Percentiles rank a stretch among this genome's conserved stretches.
Conservation (phyloP, 2,888 invertebrate genomes). For the Hoplodrina blanda region DNA sequence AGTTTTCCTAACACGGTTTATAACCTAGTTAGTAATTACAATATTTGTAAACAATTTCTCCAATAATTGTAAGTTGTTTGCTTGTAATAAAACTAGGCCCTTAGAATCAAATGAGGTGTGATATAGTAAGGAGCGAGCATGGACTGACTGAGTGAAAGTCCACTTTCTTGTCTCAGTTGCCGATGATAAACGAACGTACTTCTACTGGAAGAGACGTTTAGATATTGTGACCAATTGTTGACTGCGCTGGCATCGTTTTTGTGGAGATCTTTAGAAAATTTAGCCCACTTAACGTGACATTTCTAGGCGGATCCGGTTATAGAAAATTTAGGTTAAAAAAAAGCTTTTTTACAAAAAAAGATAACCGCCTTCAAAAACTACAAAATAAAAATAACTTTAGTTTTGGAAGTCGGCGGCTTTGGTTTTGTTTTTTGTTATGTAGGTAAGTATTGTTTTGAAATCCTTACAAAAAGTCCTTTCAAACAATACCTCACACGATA, state of each 20-base stretch:
- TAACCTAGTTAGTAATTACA: neutral
- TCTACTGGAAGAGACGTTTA: constrained; percentile 74
- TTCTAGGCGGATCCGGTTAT: neutral
- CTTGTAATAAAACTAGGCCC: constrained; percentile 75
- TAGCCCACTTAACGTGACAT: constrained; percentile 14
- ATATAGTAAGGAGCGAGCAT: constrained; percentile 86
- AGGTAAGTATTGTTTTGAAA: no score
- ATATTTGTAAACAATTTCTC: constrained; percentile 32
- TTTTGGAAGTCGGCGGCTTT: no score
- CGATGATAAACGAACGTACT: constrained; percentile 69
- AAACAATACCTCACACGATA: no score
- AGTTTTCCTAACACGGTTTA: constrained; percentile 3
- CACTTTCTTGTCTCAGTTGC: constrained; percentile 84
- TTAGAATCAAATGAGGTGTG: constrained; percentile 85
- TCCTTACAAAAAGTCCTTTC: no score
- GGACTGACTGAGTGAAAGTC: constrained; percentile 88
- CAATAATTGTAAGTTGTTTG: constrained; percentile 56
- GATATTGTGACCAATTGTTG: constrained; percentile 31
- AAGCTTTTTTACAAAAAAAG: no score
- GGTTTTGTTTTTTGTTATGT: no score
- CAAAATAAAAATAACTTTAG: no score
- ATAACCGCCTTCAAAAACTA: no score
- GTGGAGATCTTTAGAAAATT: constrained; percentile 8
- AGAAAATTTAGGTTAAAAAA: constrained; percentile 4
- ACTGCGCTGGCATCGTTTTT: constrained; percentile 13